Conservation (phyloP, 2,113 vertebrate genomes). For the Actenoides hombroni region DNA sequence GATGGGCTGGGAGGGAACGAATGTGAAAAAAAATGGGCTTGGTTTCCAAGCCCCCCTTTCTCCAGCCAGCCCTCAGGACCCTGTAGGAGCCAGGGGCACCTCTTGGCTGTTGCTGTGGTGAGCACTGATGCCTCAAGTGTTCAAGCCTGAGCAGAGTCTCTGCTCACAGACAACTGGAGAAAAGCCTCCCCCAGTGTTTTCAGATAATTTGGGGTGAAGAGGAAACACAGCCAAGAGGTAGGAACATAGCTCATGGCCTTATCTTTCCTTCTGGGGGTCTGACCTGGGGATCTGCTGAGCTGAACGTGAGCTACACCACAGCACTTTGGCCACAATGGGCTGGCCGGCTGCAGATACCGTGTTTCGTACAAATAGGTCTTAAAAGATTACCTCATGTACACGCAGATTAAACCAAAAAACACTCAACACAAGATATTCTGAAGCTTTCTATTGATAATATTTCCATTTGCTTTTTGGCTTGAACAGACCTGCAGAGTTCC, state of each 20-base stretch:
- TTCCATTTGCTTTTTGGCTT: background rate
- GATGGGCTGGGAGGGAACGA: background rate
- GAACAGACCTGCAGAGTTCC: background rate
- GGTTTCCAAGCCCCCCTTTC: background rate
- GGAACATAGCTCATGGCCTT: background rate
- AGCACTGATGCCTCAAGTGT: background rate
- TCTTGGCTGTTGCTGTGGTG: background rate
- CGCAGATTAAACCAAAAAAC: background rate
- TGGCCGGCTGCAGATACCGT: rapidly evolving
- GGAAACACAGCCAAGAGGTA: background rate
- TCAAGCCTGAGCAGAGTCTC: background rate
- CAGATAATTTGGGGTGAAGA: background rate
- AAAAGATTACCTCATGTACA: background rate
- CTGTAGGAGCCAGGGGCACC: background rate
- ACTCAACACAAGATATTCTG: background rate
- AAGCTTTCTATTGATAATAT: background rate
- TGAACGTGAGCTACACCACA: rapidly evolving
- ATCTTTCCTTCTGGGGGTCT: background rate
- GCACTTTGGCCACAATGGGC: rapidly evolving
- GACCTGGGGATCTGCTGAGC: background rate
- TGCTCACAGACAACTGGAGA: background rate
- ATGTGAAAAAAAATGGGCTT: background rate
- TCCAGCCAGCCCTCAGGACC: background rate
- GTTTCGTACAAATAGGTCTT: background rate
- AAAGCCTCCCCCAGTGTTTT: background rate